Conservation (phyloP, 2,797 vertebrate genomes). For the Numenius phaeopus region DNA sequence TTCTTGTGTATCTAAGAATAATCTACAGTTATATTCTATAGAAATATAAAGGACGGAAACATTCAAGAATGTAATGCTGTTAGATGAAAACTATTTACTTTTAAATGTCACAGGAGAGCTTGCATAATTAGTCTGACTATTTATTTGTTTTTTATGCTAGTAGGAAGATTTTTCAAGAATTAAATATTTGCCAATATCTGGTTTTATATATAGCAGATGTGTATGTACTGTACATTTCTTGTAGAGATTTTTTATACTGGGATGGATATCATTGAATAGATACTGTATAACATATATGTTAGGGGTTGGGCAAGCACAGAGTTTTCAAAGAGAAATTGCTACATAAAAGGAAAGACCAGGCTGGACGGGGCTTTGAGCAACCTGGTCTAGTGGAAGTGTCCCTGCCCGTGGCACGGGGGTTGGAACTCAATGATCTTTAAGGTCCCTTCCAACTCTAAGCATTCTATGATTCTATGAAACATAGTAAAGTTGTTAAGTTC, state of each 20-base stretch:
- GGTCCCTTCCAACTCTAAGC: too few species aligned
- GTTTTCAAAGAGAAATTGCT: not conserved
- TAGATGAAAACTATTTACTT: not conserved
- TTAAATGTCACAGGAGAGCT: not conserved
- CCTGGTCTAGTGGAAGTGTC: too few species aligned
- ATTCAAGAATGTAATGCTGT: not conserved
- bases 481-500: not conserved
- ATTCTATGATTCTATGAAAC: not conserved
- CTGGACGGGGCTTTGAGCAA: too few species aligned
- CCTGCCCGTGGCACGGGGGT: too few species aligned
- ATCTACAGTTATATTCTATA: not conserved
- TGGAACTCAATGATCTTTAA: too few species aligned
- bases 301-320: rapidly evolving
- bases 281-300: not conserved
- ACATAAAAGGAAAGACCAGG: not conserved
- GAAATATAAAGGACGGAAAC: not conserved
- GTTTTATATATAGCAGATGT: not conserved
- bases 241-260: not conserved
- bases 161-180: not conserved
- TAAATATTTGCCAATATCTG: not conserved
- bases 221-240: rapidly evolving
- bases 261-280: not conserved
- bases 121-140: not conserved
- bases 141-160: not conserved
- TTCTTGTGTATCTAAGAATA: not conserved